These are phyloP conservation scores for Congeria kusceri DNA, from an alignment of 2,888 invertebrate genomes.

Conservation along the genomic window DNA sequence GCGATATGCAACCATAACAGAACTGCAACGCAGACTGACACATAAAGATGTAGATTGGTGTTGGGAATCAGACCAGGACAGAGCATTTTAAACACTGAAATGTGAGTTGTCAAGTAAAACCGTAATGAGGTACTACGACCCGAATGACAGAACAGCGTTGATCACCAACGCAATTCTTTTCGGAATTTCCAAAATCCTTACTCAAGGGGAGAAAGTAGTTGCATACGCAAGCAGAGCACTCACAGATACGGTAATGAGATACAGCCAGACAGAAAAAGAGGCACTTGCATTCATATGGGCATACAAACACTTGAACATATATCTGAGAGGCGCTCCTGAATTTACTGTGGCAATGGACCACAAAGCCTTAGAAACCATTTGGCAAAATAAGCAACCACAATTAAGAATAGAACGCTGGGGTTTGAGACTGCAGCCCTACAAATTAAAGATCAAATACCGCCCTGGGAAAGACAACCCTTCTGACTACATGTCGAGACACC, in stretches of 20 bases:
- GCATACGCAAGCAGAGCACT: conserved; percentile 61
- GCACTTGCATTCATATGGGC: conserved; percentile 70
- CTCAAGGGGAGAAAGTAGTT: conserved; percentile 49
- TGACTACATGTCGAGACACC: conserved; percentile 69
- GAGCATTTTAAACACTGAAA: conserved; percentile 57
- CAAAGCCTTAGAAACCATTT: conserved; percentile 60
- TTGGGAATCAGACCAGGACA: conserved; percentile 60
- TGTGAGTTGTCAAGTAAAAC: conserved; percentile 53
- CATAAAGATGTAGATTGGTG: conserved; percentile 54
- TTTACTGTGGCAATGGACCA: conserved; percentile 70
- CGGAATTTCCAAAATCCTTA: too few species aligned
- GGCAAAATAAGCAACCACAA: conserved; percentile 49
- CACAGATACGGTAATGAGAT: conserved; percentile 58
- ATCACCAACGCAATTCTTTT: conserved; percentile 63
- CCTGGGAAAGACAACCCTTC: conserved; percentile 71
- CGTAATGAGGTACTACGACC: conserved; percentile 63
- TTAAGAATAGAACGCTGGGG: too few species aligned
- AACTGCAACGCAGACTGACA: too few species aligned
- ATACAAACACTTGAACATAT: conserved; percentile 67
- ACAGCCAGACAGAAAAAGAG: conserved; percentile 71
- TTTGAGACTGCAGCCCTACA: too few species aligned
- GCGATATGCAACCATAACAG: too few species aligned
- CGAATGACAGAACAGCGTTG: conserved; percentile 43
- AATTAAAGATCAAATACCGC: too few species aligned
- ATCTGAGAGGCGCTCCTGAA: conserved; percentile 57